These are phyloP conservation scores for Noctua comes DNA, from an alignment of 2,888 invertebrate genomes.

Conservation along the genomic window DNA sequence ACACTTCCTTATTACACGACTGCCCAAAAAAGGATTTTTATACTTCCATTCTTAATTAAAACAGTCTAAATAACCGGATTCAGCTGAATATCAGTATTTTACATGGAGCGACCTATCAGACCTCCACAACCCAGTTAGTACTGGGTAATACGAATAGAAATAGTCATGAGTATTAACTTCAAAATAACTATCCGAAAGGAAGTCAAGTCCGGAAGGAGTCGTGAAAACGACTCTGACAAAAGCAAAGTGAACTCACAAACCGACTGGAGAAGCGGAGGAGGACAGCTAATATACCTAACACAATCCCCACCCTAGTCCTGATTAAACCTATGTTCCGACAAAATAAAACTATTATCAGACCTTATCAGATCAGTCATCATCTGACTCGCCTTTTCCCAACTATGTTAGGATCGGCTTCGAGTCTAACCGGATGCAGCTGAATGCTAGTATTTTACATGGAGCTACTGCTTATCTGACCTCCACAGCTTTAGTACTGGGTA, in stretches of 20 bases:
- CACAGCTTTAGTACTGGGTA: no score
- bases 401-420: no score
- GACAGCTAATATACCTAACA: constrained; percentile 51
- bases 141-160: not conserved
- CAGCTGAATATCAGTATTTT: not conserved
- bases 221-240: constrained; percentile 43
- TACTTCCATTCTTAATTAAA: no score
- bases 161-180: no score
- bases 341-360: constrained; percentile 84
- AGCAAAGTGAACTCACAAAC: constrained; percentile 30
- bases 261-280: constrained; percentile 36
- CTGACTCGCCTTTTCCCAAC: no score
- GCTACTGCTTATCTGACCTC: no score
- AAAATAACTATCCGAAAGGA: no score
- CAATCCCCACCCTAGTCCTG: constrained; percentile 46
- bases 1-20: not conserved
- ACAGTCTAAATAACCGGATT: not conserved
- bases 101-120: not conserved
- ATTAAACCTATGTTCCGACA: constrained; percentile 77
- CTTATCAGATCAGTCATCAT: constrained; percentile 73
- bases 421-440: no score
- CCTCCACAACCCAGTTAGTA: not conserved
- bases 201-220: no score
- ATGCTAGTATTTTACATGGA: no score
- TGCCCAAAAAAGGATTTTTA: not conserved